Conservation (phyloP, 2,113 vertebrate genomes). For the Anolis carolinensis region DNA sequence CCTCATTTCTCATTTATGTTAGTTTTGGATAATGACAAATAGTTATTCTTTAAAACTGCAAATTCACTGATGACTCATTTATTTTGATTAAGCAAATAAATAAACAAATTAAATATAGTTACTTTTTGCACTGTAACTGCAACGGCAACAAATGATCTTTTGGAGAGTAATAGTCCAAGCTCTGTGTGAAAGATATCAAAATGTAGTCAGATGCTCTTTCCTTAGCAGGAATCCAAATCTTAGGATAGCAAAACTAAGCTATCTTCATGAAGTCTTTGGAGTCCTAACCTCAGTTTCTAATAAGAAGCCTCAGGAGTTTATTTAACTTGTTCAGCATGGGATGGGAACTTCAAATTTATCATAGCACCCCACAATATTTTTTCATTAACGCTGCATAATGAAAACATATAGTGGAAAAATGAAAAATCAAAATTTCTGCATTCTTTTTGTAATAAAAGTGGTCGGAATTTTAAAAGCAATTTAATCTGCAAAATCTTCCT, state of each 20-base stretch:
- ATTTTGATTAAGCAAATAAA: no score
- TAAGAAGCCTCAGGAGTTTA: not conserved
- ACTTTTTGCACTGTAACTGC: no score
- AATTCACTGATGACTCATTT: no score
- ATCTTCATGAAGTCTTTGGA: constrained; percentile 21
- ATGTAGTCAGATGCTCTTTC: constrained; percentile 32
- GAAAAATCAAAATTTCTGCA: not conserved
- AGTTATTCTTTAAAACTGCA: no score
- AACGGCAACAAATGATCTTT: no score
- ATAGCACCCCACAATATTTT: not conserved
- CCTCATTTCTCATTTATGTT: no score
- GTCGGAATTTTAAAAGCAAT: not conserved
- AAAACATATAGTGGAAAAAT: not conserved
- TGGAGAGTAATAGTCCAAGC: not conserved
- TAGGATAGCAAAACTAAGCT: not conserved
- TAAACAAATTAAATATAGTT: no score
- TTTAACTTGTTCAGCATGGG: not conserved
- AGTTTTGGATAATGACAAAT: no score
- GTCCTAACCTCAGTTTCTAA: not conserved
- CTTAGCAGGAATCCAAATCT: constrained; percentile 21
- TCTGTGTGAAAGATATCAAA: constrained; percentile 28
- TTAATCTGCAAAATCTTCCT: not conserved
- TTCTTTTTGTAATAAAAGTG: not conserved
- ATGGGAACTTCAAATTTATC: not conserved
- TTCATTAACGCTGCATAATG: constrained; percentile 8